Evolutionary conservation across 2,888 invertebrate genomes (phyloP).

Genomic region (Cryptus viduatorius): DNA sequence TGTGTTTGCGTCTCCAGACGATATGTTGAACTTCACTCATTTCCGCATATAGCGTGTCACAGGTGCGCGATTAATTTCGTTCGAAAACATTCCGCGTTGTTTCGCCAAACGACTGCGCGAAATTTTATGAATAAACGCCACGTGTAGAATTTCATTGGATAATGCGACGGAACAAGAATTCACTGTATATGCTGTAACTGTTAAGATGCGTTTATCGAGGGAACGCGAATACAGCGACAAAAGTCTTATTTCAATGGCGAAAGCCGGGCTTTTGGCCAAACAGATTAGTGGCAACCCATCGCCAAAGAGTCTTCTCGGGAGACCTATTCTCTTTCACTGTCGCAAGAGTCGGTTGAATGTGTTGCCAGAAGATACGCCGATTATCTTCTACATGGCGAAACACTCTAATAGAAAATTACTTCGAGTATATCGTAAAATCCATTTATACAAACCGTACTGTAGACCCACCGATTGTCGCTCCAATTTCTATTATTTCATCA

Average conservation of each 20-base stretch:
- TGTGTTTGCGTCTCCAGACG: not conserved
- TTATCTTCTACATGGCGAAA: not conserved
- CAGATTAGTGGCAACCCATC: slow-evolving; percentile 75
- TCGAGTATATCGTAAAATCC: slow-evolving; percentile 20
- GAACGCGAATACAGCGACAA: slow-evolving; percentile 7
- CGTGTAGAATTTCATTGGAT: not conserved
- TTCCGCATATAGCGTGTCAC: not conserved
- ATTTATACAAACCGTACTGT: slow-evolving; percentile 1
- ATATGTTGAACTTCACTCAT: not conserved
- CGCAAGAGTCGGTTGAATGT: slow-evolving; percentile 52
- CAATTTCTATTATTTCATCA: not conserved
- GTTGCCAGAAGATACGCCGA: slow-evolving; percentile 63
- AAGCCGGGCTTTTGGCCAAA: slow-evolving; percentile 74
- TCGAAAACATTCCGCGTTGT: not conserved
- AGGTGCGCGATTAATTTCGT: not conserved
- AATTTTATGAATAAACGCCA: not conserved
- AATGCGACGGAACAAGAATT: not conserved
- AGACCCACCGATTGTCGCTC: not conserved
- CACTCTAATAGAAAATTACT: slow-evolving; percentile 7
- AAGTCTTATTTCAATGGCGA: slow-evolving; percentile 8
- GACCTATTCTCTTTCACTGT: slow-evolving; percentile 53
- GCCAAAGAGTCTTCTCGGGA: slow-evolving; percentile 46
- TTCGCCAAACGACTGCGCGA: not conserved
- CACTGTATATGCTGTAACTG: too few relatives aligned
- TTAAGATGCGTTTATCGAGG: not conserved